Conservation (phyloP, 1,140 invertebrate genomes). For the Drosophila repletoides region DNA sequence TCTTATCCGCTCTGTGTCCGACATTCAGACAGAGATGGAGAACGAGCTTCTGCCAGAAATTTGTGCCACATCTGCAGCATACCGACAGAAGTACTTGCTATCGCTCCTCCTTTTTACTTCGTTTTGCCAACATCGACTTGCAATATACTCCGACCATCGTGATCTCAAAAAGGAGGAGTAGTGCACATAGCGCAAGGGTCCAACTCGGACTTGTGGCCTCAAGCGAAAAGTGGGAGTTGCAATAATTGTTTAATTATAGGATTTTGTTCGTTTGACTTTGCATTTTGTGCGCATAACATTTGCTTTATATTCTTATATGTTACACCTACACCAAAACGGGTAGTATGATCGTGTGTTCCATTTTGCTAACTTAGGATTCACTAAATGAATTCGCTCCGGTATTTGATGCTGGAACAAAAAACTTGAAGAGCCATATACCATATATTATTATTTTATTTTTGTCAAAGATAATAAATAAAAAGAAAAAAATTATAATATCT, state of each 20-base stretch:
- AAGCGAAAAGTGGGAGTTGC: constrained; percentile 82
- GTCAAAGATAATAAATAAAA: neutral
- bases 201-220: constrained; percentile 66
- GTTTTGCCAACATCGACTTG: constrained; percentile 29
- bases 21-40: constrained; percentile 67
- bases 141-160: constrained; percentile 52
- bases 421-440: no score
- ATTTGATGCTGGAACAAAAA: no score
- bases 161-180: constrained; percentile 82
- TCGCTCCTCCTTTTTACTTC: constrained; percentile 33
- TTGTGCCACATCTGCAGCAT: constrained; percentile 47
- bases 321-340: constrained; percentile 41
- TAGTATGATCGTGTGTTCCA: neutral
- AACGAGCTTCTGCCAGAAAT: constrained; percentile 64
- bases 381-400: no score
- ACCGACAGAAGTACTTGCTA: constrained; percentile 63
- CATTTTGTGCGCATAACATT: constrained; percentile 80
- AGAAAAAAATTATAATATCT: no score
- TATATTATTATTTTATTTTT: neutral
- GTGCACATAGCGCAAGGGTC: constrained; percentile 80
- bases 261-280: constrained; percentile 81
- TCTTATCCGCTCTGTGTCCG: constrained; percentile 14
- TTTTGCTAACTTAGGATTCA: constrained; percentile 3
- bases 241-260: constrained; percentile 83
- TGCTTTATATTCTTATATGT: constrained; percentile 64